A percentile compares a stretch with the other conserved stretches of the same genome.
Conservation (phyloP, 1,140 invertebrate genomes). For the Cherax quadricarinatus region DNA sequence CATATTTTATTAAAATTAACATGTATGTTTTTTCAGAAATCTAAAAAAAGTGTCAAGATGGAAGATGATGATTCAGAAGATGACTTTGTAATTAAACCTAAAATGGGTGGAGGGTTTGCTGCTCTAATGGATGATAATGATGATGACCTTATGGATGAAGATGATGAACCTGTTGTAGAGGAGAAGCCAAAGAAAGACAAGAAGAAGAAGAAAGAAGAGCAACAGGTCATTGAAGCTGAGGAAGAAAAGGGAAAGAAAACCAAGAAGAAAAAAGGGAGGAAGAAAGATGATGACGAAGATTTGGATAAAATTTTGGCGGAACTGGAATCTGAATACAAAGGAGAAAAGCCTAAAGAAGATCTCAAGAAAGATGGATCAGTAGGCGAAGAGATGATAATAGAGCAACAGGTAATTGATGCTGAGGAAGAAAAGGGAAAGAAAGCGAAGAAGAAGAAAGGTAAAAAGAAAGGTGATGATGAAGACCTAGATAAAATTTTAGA, state of each 20-base stretch:
- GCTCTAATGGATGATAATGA: slow-evolving; percentile 50
- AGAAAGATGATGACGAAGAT: slow-evolving; percentile 86
- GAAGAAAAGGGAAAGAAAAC: slow-evolving; percentile 49
- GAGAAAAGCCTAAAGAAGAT: slow-evolving; percentile 73
- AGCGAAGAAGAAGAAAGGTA: slow-evolving; percentile 85
- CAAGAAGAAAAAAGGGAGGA: slow-evolving; percentile 79
- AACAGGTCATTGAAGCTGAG: background rate
- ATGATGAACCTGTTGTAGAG: background rate
- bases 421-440: slow-evolving; percentile 81
- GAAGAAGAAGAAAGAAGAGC: slow-evolving; percentile 38
- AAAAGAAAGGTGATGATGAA: slow-evolving; percentile 81
- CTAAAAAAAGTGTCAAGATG: slow-evolving; percentile 29
- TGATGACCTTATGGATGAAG: slow-evolving; percentile 17
- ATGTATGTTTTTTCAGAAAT: slow-evolving; percentile 42
- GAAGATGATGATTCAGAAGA: slow-evolving; percentile 28
- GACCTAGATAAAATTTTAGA: slow-evolving; percentile 90
- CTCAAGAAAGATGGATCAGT: slow-evolving; percentile 76
- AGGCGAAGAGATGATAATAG: slow-evolving; percentile 76
- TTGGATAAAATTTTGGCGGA: slow-evolving; percentile 88
- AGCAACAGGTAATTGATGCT: slow-evolving; percentile 75
- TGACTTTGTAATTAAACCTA: slow-evolving; percentile 26
- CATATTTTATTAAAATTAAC: background rate
- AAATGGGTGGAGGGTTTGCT: slow-evolving; percentile 51
- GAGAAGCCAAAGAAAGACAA: background rate
- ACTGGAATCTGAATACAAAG: slow-evolving; percentile 74